A percentile compares a stretch with the other conserved stretches of the same genome.
These are phyloP conservation scores for Acrobasis suavella DNA, from an alignment of 2,888 invertebrate genomes.

Conservation along the genomic window DNA sequence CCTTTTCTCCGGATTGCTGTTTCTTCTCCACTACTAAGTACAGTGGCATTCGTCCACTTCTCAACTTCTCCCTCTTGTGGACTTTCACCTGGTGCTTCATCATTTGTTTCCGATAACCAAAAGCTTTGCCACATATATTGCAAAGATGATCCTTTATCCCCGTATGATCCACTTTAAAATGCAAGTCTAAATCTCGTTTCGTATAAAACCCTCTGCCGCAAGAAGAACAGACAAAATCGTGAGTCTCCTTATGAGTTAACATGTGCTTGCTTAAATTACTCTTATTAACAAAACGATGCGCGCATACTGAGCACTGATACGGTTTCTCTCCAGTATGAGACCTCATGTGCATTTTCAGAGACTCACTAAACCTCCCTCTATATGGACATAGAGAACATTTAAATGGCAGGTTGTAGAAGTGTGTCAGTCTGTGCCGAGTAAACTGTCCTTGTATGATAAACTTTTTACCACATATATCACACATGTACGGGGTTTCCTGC, in stretches of 20 bases:
- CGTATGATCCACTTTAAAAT: slow-evolving; percentile 67
- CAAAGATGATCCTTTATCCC: slow-evolving; percentile 71
- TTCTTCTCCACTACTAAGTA: slow-evolving; percentile 61
- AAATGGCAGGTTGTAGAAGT: slow-evolving; percentile 63
- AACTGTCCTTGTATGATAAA: slow-evolving; percentile 58
- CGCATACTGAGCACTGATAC: slow-evolving; percentile 66
- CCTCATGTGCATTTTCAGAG: slow-evolving; percentile 72
- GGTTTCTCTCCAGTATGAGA: slow-evolving; percentile 71
- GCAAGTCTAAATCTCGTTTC: slow-evolving; percentile 59
- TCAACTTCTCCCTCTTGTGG: slow-evolving; percentile 67
- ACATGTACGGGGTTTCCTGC: slow-evolving; percentile 50
- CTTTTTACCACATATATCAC: slow-evolving; percentile 72
- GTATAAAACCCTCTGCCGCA: slow-evolving; percentile 66
- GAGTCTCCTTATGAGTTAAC: slow-evolving; percentile 55
- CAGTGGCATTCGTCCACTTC: slow-evolving; percentile 62
- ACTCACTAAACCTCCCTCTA: slow-evolving; percentile 63
- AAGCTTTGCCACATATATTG: slow-evolving; percentile 65
- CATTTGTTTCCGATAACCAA: slow-evolving; percentile 72
- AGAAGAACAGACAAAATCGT: slow-evolving; percentile 62
- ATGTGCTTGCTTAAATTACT: slow-evolving; percentile 71
- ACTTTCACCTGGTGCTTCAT: slow-evolving; percentile 72
- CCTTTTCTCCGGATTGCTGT: slow-evolving; percentile 41
- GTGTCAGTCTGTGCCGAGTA: slow-evolving; percentile 61
- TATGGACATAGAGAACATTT: slow-evolving; percentile 70
- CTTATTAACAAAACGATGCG: slow-evolving; percentile 63